Conservation (phyloP, 64 coral and sea anemone genomes). For the Stylophora pistillata region DNA sequence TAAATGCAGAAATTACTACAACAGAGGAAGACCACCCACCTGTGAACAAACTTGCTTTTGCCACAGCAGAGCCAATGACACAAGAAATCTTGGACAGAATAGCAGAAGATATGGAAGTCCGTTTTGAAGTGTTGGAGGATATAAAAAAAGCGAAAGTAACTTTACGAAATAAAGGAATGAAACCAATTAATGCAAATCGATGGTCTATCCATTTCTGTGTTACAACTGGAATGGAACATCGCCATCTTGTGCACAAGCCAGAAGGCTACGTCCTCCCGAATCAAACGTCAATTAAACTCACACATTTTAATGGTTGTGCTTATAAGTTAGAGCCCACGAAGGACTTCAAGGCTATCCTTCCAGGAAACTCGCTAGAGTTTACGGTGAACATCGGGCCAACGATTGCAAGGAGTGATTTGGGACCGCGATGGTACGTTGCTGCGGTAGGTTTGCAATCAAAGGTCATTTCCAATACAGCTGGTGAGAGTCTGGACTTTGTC, state of each 20-base stretch:
- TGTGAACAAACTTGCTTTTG: background rate
- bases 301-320: conserved; percentile 60
- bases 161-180: conserved; percentile 29
- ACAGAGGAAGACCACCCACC: background rate
- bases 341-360: conserved; percentile 31
- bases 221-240: conserved; percentile 48
- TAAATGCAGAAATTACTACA: background rate
- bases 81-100: conserved; percentile 68
- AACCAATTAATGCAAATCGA: conserved; percentile 12
- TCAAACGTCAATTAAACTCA: conserved; percentile 38
- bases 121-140: conserved; percentile 57
- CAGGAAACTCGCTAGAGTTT: conserved; percentile 34
- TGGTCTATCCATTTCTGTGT: conserved; percentile 53
- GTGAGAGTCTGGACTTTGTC: conserved; percentile 49
- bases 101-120: conserved; percentile 51
- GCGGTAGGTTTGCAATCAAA: conserved; percentile 43
- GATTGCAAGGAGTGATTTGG: conserved; percentile 10
- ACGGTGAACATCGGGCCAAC: conserved; percentile 26
- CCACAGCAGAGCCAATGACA: background rate
- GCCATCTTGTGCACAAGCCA: conserved; percentile 16
- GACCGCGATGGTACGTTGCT: conserved; percentile 57
- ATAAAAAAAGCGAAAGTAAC: conserved; percentile 15
- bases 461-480: conserved; percentile 55
- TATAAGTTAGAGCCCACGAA: conserved; percentile 61
- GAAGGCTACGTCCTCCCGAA: conserved; percentile 39